Evolutionary conservation across 1,140 invertebrate genomes (phyloP).

Genomic region (Drosophila pallidifrons): DNA sequence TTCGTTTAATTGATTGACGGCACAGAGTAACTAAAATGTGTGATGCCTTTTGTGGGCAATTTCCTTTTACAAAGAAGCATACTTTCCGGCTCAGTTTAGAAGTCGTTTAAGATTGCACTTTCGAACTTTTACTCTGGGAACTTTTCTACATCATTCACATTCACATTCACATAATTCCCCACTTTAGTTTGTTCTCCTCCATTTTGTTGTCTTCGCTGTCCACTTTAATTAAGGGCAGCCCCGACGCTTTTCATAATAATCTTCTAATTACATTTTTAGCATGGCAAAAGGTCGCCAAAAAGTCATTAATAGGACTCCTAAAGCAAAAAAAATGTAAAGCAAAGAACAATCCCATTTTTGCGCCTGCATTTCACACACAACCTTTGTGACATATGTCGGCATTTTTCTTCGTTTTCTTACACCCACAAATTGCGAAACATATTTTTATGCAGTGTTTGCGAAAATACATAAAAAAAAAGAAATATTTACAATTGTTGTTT

Average conservation of each 20-base stretch:
- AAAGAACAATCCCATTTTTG: slow-evolving; percentile 11
- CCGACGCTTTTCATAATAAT: slow-evolving; percentile 1
- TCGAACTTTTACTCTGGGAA: too few species aligned
- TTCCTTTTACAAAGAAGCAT: neutral
- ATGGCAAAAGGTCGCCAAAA: slow-evolving; percentile 2
- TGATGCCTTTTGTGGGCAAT: neutral
- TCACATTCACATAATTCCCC: neutral
- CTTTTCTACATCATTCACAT: neutral
- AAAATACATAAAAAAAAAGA: neutral
- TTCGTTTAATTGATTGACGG: slow-evolving; percentile 1
- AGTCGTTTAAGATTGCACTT: neutral
- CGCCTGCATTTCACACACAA: slow-evolving; percentile 13
- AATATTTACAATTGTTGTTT: neutral
- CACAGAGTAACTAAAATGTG: neutral
- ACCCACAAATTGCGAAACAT: slow-evolving; percentile 22
- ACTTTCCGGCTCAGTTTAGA: neutral
- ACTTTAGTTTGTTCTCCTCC: neutral
- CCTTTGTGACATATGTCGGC: slow-evolving; percentile 16
- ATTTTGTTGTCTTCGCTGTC: slow-evolving; percentile 2
- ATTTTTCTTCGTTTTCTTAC: neutral
- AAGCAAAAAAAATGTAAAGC: neutral
- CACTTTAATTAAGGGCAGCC: slow-evolving; percentile 10
- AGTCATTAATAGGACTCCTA: slow-evolving; percentile 12
- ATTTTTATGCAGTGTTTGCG: slow-evolving; percentile 18
- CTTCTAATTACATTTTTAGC: slow-evolving; percentile 27